Conservation (phyloP, 2,797 vertebrate species). For the Novumbra hubbsi region DNA sequence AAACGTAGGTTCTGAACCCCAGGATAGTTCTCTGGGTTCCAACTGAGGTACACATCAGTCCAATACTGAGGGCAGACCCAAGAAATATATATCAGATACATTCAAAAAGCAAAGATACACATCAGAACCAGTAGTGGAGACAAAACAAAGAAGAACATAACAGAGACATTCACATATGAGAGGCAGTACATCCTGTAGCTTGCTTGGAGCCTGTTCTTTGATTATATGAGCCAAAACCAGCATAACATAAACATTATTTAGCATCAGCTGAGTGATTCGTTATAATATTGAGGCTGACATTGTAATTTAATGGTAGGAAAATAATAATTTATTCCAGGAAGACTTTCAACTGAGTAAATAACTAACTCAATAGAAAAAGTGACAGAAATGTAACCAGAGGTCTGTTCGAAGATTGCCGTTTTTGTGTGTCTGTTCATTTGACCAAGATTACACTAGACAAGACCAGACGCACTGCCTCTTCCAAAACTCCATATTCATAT, state of each 20-base stretch:
- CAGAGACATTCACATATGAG: background rate
- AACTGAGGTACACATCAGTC: slow-evolving; percentile 86
- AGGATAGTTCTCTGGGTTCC: slow-evolving; percentile 84
- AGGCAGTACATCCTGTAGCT: no score
- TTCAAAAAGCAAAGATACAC: background rate
- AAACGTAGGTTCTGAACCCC: slow-evolving; percentile 89
- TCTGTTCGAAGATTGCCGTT: background rate
- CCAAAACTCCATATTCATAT: background rate
- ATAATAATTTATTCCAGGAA: background rate
- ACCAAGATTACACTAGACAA: background rate
- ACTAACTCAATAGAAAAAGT: background rate
- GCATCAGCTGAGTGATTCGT: background rate
- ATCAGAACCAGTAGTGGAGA: background rate
- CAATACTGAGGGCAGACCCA: slow-evolving; percentile 72
- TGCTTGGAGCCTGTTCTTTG: background rate
- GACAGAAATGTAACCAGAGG: background rate
- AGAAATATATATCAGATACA: background rate
- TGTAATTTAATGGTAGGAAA: slow-evolving; percentile 8
- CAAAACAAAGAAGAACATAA: background rate
- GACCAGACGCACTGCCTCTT: background rate
- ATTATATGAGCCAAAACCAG: background rate
- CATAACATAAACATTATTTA: slow-evolving; percentile 1
- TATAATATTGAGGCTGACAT: background rate
- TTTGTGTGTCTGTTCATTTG: background rate
- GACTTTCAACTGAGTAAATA: background rate